phyloP scores from a whole-genome alignment of 2,797 vertebrate species.

The Pteropus rufus region DNA sequence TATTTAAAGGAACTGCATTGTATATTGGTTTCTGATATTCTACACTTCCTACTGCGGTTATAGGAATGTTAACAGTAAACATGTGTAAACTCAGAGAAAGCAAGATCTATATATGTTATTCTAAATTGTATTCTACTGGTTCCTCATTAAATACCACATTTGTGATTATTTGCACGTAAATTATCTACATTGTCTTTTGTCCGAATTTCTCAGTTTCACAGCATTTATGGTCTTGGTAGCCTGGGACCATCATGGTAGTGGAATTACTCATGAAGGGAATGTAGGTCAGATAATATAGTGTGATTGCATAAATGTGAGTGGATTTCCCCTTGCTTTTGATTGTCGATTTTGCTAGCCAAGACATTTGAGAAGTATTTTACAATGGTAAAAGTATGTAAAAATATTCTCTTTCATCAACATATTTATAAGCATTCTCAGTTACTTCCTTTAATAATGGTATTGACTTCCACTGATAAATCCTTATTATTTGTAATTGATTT shows the following conservation, averaged over 20 bases:
- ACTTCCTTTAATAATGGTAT: background rate
- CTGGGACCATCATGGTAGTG: rapidly evolving
- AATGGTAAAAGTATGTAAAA: background rate
- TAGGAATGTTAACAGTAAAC: background rate
- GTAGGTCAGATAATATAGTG: background rate
- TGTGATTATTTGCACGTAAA: background rate
- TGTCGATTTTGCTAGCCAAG: background rate
- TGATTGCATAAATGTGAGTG: background rate
- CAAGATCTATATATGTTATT: background rate
- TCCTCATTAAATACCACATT: background rate
- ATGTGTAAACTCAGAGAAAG: background rate
- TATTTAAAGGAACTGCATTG: background rate
- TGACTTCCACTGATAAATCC: background rate
- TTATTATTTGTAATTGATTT: background rate
- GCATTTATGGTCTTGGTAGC: background rate
- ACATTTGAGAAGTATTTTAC: background rate
- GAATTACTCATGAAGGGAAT: background rate
- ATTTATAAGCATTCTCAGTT: background rate
- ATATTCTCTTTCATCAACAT: background rate
- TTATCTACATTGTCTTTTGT: background rate
- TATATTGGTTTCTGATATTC: background rate
- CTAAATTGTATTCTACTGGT: background rate
- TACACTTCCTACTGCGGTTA: background rate
- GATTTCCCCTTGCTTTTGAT: background rate
- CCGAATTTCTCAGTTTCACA: background rate